These are phyloP conservation scores for Olivierus martensii DNA, from an alignment of 1,140 invertebrate species.

Conservation along the genomic window DNA sequence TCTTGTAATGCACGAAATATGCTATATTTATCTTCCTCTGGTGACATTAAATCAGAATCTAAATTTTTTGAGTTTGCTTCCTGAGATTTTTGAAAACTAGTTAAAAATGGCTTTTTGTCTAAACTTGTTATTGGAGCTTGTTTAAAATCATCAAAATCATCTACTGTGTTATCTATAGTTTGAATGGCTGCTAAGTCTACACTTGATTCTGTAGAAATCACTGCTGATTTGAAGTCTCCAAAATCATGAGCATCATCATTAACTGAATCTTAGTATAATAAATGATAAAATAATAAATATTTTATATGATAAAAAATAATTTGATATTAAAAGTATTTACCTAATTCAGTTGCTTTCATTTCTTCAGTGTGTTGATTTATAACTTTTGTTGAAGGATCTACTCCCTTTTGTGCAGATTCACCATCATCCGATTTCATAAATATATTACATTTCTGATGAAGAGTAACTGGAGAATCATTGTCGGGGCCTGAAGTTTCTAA, in stretches of 20 bases:
- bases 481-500: too few species aligned
- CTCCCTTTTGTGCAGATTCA: too few species aligned
- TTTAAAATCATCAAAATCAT: constrained; percentile 46
- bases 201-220: background rate
- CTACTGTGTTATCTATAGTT: constrained; percentile 27
- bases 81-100: background rate
- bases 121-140: constrained; percentile 29
- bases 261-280: too few species aligned
- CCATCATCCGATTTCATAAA: too few species aligned
- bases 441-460: too few species aligned
- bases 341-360: too few species aligned
- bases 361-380: too few species aligned
- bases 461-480: too few species aligned
- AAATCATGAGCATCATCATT: constrained; percentile 8
- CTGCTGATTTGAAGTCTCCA: constrained; percentile 14
- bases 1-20: constrained; percentile 25
- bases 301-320: too few species aligned
- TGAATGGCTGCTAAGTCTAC: constrained; percentile 3
- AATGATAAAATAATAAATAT: too few species aligned
- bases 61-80: background rate
- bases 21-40: constrained; percentile 34
- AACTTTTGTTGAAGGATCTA: too few species aligned
- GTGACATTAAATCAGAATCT: constrained; percentile 18
- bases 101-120: background rate
- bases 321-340: too few species aligned